Percentiles rank a stretch among this genome's conserved stretches.
Conservation (phyloP, 2,113 vertebrate genomes). For the Bubo blakistoni region DNA sequence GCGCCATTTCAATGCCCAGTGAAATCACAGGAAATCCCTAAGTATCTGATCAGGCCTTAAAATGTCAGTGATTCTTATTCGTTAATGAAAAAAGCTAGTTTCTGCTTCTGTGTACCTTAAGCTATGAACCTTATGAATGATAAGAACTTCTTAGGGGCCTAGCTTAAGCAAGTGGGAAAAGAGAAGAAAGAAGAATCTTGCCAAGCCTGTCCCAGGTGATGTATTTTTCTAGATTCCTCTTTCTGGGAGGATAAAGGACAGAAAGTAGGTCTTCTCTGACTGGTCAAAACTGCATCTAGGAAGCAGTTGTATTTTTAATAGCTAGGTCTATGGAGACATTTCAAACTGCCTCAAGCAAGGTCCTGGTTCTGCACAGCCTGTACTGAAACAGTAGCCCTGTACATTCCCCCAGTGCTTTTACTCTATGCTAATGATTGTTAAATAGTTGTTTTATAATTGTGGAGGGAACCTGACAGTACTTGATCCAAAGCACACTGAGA, state of each 20-base stretch:
- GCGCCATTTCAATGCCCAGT: background rate
- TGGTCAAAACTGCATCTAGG: background rate
- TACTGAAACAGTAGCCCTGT: background rate
- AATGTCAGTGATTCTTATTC: background rate
- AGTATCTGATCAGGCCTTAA: background rate
- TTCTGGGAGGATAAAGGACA: background rate
- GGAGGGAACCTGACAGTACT: background rate
- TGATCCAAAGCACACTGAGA: background rate
- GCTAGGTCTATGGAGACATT: background rate
- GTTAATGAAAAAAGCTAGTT: background rate
- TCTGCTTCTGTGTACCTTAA: background rate
- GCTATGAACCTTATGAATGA: background rate
- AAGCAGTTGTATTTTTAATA: background rate
- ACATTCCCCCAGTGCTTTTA: background rate
- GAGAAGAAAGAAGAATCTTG: background rate
- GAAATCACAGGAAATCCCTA: background rate
- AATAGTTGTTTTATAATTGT: background rate
- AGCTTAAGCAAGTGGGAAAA: background rate
- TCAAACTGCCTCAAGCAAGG: background rate
- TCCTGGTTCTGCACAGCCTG: background rate
- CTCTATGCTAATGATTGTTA: background rate
- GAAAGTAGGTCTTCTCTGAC: background rate
- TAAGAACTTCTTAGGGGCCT: background rate
- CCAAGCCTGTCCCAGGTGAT: background rate
- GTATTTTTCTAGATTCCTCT: background rate